A percentile compares a stretch with the other conserved stretches of the same genome.
Evolutionary conservation across 1,140 invertebrate species (phyloP).

Genomic region (Diabrotica virgifera): DNA sequence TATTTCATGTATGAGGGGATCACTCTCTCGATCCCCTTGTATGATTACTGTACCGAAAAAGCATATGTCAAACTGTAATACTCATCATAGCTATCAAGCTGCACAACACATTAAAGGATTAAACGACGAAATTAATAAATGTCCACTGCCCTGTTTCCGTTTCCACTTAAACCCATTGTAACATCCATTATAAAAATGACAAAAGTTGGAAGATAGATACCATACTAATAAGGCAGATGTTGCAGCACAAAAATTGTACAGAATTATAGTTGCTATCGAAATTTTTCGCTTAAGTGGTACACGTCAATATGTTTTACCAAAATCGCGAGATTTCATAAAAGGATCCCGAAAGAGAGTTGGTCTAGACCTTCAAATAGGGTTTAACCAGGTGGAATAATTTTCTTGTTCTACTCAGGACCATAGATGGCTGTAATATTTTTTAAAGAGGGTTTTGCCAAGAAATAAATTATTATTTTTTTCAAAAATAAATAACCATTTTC

Average conservation of each 20-base stretch:
- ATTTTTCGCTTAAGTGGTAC: conserved; percentile 12
- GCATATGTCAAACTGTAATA: no score
- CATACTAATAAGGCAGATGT: conserved; percentile 11
- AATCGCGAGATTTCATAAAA: conserved; percentile 6
- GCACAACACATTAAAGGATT: conserved; percentile 12
- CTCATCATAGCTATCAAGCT: neutral
- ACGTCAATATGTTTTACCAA: conserved; percentile 13
- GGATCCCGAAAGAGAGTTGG: neutral
- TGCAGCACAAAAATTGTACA: neutral
- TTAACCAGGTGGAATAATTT: conserved; percentile 17
- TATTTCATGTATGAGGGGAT: no score
- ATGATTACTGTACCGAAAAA: no score
- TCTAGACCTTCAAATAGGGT: conserved; percentile 7
- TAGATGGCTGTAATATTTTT: neutral
- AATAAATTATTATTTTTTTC: no score
- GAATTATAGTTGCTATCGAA: conserved; percentile 15
- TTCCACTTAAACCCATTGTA: conserved; percentile 15
- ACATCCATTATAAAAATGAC: conserved; percentile 13
- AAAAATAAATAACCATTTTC: no score
- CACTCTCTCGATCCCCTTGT: no score
- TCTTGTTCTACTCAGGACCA: conserved; percentile 12
- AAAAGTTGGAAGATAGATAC: conserved; percentile 4
- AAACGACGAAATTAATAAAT: conserved; percentile 1
- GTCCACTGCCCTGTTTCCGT: conserved; percentile 11
- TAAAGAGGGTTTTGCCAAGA: no score